phyloP scores from a whole-genome alignment of 2,797 vertebrate genomes.

The Spondyliosoma cantharus region DNA sequence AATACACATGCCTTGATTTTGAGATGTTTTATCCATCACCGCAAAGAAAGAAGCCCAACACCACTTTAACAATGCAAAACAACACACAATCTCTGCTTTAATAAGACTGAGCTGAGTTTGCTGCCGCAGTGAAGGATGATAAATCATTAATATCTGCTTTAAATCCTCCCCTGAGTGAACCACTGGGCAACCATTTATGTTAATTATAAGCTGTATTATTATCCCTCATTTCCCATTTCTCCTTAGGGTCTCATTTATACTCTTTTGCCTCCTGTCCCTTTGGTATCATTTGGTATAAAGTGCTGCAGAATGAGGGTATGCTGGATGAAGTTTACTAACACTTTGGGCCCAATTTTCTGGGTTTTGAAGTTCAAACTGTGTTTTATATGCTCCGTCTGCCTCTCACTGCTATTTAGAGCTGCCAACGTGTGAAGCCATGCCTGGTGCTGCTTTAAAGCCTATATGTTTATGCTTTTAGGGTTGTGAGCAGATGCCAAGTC shows the following conservation, averaged over 20 bases:
- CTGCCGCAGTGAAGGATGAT: slow-evolving; percentile 18
- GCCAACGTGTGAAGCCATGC: slow-evolving; percentile 56
- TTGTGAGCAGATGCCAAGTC: slow-evolving; percentile 36
- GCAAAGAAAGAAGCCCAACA: slow-evolving; percentile 13
- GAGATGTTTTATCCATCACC: slow-evolving; percentile 28
- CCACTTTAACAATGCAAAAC: slow-evolving; percentile 17
- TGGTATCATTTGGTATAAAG: slow-evolving; percentile 6
- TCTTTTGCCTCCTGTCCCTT: neutral
- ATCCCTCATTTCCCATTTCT: neutral
- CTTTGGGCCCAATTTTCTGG: neutral
- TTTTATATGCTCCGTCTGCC: slow-evolving; percentile 27
- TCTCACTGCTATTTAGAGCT: slow-evolving; percentile 43
- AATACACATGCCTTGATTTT: slow-evolving; percentile 15
- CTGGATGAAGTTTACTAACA: slow-evolving; percentile 3
- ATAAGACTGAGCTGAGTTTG: slow-evolving; percentile 19
- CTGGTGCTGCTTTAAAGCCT: slow-evolving; percentile 46
- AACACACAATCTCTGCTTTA: slow-evolving; percentile 14
- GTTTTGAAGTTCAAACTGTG: slow-evolving; percentile 37
- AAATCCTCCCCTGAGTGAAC: slow-evolving; percentile 25
- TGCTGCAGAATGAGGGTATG: neutral
- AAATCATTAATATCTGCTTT: slow-evolving; percentile 29
- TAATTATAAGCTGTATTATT: slow-evolving; percentile 29
- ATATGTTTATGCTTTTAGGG: slow-evolving; percentile 44
- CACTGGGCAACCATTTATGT: slow-evolving; percentile 23
- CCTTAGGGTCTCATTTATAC: slow-evolving; percentile 21